phyloP scores from a whole-genome alignment of 2,888 invertebrate species.

The Nasonovia ribisnigri region DNA sequence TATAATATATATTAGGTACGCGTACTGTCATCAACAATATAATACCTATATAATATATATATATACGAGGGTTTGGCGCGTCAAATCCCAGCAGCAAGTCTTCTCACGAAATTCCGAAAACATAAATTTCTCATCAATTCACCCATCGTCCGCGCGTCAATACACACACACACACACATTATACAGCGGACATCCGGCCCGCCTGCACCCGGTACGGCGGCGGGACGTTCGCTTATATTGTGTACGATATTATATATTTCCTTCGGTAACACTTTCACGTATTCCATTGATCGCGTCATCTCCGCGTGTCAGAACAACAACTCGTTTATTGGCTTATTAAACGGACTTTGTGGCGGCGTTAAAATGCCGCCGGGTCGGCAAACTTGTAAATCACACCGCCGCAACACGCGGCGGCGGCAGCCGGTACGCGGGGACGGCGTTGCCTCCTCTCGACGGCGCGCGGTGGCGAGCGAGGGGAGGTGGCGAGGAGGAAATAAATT shows the following conservation, averaged over 20 bases:
- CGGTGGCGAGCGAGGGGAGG: not conserved
- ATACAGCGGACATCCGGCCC: conserved; percentile 13
- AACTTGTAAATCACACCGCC: conserved; percentile 63
- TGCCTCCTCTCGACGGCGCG: not conserved
- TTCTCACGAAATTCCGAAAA: conserved; percentile 60
- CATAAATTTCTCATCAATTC: conserved; percentile 64
- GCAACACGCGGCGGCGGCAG: not conserved
- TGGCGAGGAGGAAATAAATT: not conserved
- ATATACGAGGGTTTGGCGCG: not conserved
- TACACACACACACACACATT: not conserved
- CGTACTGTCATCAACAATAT: not conserved
- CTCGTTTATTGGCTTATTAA: conserved; percentile 65
- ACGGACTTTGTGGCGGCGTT: conserved; percentile 59
- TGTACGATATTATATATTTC: conserved; percentile 19
- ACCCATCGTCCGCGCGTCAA: conserved; percentile 1
- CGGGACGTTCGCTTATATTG: not conserved
- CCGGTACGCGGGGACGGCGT: not conserved
- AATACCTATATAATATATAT: not conserved
- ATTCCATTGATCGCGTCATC: conserved; percentile 63
- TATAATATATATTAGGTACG: not conserved
- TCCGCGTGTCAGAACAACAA: conserved; percentile 59
- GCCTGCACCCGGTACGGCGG: not conserved
- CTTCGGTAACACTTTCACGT: conserved; percentile 64
- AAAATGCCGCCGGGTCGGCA: conserved; percentile 62
- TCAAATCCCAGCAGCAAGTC: conserved; percentile 49